A percentile compares a stretch with the other conserved stretches of the same genome.
phyloP scores from a whole-genome alignment of 2,888 invertebrate genomes.

The Plemyria rubiginata region DNA sequence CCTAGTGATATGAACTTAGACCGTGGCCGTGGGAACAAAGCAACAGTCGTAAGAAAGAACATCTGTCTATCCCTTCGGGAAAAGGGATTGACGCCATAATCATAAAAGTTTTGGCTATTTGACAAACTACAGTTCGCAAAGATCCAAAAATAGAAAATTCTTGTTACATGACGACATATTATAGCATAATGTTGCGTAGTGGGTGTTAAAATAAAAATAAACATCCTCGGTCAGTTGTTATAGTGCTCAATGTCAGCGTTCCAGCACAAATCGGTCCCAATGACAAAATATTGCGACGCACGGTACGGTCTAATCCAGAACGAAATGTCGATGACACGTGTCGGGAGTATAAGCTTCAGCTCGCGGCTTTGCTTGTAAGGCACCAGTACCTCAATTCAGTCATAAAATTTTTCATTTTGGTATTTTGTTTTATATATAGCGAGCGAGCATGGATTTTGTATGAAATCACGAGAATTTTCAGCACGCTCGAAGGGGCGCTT shows the following conservation, averaged over 20 bases:
- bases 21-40: slow-evolving; percentile 39
- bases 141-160: slow-evolving; percentile 70
- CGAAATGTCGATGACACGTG: slow-evolving; percentile 5
- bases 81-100: slow-evolving; percentile 9
- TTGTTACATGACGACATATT: slow-evolving; percentile 57
- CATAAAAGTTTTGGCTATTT: slow-evolving; percentile 44
- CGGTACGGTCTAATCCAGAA: slow-evolving; percentile 23
- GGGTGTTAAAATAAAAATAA: slow-evolving; percentile 77
- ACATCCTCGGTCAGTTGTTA: slow-evolving; percentile 66
- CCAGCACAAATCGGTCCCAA: slow-evolving; percentile 31
- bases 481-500: too few relatives aligned
- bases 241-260: slow-evolving; percentile 73
- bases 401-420: too few relatives aligned
- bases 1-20: slow-evolving; percentile 28
- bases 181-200: slow-evolving; percentile 57
- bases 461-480: too few relatives aligned
- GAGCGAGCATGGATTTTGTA: too few relatives aligned
- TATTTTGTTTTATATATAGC: too few relatives aligned
- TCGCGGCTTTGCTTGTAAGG: neutral
- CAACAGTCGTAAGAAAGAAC: neutral
- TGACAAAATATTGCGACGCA: slow-evolving; percentile 29
- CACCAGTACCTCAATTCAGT: too few relatives aligned
- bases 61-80: slow-evolving; percentile 4
- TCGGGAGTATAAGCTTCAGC: too few relatives aligned
- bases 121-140: slow-evolving; percentile 56